phyloP scores from a whole-genome alignment of 2,113 vertebrate genomes.

The Manacus vitellinus region DNA sequence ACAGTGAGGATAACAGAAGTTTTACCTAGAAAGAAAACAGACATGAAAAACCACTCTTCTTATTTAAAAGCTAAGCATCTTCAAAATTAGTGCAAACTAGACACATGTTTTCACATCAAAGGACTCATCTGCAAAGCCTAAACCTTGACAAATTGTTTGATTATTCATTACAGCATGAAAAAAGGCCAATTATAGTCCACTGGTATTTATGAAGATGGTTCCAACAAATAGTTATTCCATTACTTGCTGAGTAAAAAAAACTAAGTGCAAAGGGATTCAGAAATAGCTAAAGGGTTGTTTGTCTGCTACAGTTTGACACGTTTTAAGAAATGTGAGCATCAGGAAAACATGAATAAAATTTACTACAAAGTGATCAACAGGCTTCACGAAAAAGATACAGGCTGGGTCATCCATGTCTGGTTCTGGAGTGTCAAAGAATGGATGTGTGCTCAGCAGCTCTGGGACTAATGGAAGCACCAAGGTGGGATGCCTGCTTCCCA shows the following conservation, averaged over 20 bases:
- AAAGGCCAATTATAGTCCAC: background rate
- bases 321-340: background rate
- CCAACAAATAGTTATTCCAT: background rate
- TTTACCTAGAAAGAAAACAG: background rate
- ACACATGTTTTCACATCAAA: background rate
- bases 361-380: background rate
- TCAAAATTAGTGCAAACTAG: background rate
- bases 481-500: conserved; percentile 91
- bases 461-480: conserved; percentile 94
- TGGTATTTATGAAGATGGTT: background rate
- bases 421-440: conserved; percentile 96
- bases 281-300: background rate
- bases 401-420: conserved; percentile 98
- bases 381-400: conserved; percentile 84
- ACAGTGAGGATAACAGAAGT: background rate
- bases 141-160: background rate
- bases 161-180: background rate
- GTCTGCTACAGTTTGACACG: background rate
- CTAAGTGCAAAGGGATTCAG: background rate
- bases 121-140: background rate
- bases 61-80: background rate
- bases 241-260: background rate
- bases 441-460: conserved; percentile 94
- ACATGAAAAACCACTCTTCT: background rate
- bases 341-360: background rate